A percentile compares a stretch with the other conserved stretches of the same genome.
phyloP scores from a whole-genome alignment of 2,888 invertebrate genomes.

The Hyposoter dolosus region DNA sequence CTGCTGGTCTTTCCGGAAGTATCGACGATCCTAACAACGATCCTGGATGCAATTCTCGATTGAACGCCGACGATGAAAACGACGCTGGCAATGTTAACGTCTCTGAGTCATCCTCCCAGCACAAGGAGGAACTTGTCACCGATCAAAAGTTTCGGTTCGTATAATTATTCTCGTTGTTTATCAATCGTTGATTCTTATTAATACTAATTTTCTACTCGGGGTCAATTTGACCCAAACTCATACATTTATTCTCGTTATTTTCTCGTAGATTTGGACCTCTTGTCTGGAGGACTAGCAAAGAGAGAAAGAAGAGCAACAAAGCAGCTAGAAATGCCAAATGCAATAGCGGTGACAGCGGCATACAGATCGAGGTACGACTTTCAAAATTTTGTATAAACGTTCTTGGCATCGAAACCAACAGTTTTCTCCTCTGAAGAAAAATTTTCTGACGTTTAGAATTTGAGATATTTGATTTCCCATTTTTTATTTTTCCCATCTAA shows the following conservation, averaged over 20 bases:
- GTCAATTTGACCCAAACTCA: not conserved
- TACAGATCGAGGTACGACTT: constrained; percentile 88
- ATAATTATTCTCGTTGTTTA: constrained; percentile 7
- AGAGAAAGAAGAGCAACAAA: constrained; percentile 89
- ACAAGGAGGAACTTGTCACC: constrained; percentile 78
- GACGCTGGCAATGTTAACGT: constrained; percentile 67
- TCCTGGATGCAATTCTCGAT: constrained; percentile 29
- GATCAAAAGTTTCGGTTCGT: constrained; percentile 83
- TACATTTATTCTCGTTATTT: not conserved
- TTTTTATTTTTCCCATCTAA: no score
- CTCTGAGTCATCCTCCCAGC: constrained; percentile 75
- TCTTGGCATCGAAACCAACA: no score
- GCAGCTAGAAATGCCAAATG: constrained; percentile 90
- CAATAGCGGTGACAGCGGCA: constrained; percentile 91
- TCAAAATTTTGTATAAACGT: no score
- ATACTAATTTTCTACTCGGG: not conserved
- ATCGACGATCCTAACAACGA: constrained; percentile 53
- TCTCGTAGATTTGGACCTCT: constrained; percentile 88
- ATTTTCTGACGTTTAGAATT: no score
- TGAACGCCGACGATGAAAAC: constrained; percentile 72
- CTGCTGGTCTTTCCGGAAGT: constrained; percentile 54
- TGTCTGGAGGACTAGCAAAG: constrained; percentile 90
- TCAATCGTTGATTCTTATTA: not conserved
- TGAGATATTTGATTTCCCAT: no score
- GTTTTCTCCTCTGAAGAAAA: no score